Base-by-base conservation (phyloP, 92 coral and sea anemone species). In the Blastomussa wellsi region DNA sequence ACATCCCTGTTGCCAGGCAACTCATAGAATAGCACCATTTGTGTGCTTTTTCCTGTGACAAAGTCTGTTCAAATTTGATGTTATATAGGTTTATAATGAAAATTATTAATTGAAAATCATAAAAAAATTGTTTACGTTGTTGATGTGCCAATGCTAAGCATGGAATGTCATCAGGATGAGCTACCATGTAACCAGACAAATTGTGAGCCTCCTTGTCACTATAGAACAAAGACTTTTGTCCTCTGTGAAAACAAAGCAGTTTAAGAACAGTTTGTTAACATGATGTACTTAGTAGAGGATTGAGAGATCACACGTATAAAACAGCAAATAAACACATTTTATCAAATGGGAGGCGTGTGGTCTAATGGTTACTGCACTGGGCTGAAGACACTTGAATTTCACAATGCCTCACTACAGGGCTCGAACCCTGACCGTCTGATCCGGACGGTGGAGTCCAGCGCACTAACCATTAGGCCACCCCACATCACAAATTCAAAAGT, bases 111-210 rank as follows among this genome's bases (percentile, higher is more conserved):
- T 35, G 73, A 26, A 16, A 38, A 37, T 12, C 17, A 14, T 13
- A 26, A 36, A 29, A 28, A n/a, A 47, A 16, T 24, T 31, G 5
- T 26, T 71, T 76, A 94, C 97, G 84, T 38, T 53, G 79, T 80
- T 94, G 89, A 84, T 94, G 97, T 49, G 90, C 90, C 62, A 89
- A 47, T 20, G 85, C 76, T 92, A 94, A 84, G 20, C 79, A 76
- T 74, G 55, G 79, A 20, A 82, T 82, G 60, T 94, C 97, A 14
- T 89, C 95, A 33, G 97, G 97, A 84, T 94, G 97, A 77, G 86
- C 90, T 66, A 94, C 88, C 42, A 88, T 60, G 52, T 94, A 94
- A 3, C 93, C 90, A 77, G 85, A 79, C 31, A 78, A 65, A n/a
- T 88, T 91, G 14, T 65, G 49, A 39, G 88, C 70, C 74, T 94